A percentile compares a stretch with the other conserved stretches of the same genome.
Conservation (phyloP, 2,797 vertebrate species). For the Clarias fuscus region DNA sequence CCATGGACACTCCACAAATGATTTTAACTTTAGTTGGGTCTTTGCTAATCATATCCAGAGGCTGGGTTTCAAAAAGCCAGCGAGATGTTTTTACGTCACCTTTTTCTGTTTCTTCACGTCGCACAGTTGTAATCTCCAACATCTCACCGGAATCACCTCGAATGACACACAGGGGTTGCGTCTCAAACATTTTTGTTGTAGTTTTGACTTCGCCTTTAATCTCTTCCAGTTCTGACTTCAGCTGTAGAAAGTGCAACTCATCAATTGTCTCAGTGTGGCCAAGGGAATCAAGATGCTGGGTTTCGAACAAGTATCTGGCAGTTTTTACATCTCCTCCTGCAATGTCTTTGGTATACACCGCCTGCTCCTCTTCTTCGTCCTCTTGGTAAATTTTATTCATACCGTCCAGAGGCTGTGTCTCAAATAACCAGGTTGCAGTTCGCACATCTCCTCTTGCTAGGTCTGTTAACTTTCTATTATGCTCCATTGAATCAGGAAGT, state of each 20-base stretch:
- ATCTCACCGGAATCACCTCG: slow-evolving; percentile 84
- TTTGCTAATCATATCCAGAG: slow-evolving; percentile 82
- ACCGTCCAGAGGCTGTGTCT: slow-evolving; percentile 81
- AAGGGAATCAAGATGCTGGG: slow-evolving; percentile 80
- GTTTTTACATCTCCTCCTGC: slow-evolving; percentile 84
- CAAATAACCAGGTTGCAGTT: slow-evolving; percentile 82
- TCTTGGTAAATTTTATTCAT: slow-evolving; percentile 82
- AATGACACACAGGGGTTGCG: slow-evolving; percentile 83
- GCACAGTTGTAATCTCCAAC: slow-evolving; percentile 84
- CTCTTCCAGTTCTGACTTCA: slow-evolving; percentile 86
- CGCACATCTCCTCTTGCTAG: slow-evolving; percentile 79
- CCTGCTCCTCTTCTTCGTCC: slow-evolving; percentile 69
- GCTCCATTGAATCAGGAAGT: slow-evolving; percentile 58
- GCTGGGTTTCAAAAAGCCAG: slow-evolving; percentile 86
- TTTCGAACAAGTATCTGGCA: slow-evolving; percentile 85
- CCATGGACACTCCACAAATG: slow-evolving; percentile 82
- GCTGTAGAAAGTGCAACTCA: slow-evolving; percentile 79
- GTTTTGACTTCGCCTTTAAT: slow-evolving; percentile 85
- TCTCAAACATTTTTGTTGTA: slow-evolving; percentile 85
- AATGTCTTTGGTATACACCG: slow-evolving; percentile 68
- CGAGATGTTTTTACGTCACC: slow-evolving; percentile 83
- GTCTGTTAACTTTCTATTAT: slow-evolving; percentile 70
- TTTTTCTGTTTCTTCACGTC: slow-evolving; percentile 83
- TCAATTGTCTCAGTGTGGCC: slow-evolving; percentile 81
- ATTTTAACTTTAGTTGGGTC: slow-evolving; percentile 81